Evolutionary conservation across 2,888 invertebrate genomes (phyloP), one percentile per base, ranked within the genome.

Genomic region (Drosophila meridiana): DNA sequence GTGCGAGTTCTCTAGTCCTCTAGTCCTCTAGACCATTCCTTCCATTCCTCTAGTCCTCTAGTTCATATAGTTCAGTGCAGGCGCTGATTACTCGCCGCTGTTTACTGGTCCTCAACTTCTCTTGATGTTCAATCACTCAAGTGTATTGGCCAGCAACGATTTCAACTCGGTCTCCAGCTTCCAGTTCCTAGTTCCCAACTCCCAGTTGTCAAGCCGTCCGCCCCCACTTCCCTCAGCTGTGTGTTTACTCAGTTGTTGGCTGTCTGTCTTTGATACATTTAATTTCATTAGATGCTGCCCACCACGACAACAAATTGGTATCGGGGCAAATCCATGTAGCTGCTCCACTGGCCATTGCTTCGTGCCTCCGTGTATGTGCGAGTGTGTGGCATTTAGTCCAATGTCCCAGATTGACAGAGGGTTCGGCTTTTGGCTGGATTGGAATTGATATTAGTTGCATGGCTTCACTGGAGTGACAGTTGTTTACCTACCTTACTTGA

Each of bases 91-190:
- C 73, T 55, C 48, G 60, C 50, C 14, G 68, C 63, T 69, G 56
- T 43, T 69, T 59, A 52, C 71, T 71, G 70, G 47, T 53, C 28
- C 58, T 64, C 55, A 68, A 63, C 70, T 63, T 34, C 70, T 64
- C 61, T 58, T 53, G 74, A 56, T 79, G 79, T 70, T 72, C 80
- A 80, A 83, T 85, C 80, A 80, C 85, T 80, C 76, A 83, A 85
- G 80, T 69, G 76, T 76, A 76, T 83, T 85, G 78, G 70, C 75
- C 76, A 70, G 80, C 69, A 70, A 78, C 56, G 58, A 59, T 75
- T 59, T 52, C 40, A 30, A 48, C 57, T 58, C 26, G 30, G 58
- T 28, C 26, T 45, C 42, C 42, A 36, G 42, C 32, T 55, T 28
- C 8, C 40, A 38, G 7, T 4, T 30, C 26, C 7, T 28, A 55